phyloP scores from a whole-genome alignment of 1,140 invertebrate species.

The Camponotus floridanus region DNA sequence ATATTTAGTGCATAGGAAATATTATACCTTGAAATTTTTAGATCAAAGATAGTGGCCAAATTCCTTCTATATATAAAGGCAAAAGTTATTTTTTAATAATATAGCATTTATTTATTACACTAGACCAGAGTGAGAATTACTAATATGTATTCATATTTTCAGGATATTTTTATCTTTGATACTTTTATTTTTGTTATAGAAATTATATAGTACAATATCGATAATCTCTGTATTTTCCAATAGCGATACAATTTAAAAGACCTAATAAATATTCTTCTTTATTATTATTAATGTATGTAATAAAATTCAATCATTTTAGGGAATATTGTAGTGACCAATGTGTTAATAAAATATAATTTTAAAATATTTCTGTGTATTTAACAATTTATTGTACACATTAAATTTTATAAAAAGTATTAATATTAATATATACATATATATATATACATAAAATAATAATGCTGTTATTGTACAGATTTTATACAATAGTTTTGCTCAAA shows the following conservation, averaged over 20 bases:
- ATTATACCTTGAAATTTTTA: not conserved
- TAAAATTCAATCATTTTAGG: not conserved
- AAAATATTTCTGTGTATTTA: not conserved
- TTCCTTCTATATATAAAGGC: not conserved
- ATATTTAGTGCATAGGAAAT: not conserved
- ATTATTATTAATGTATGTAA: not conserved
- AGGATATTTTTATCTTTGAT: not conserved
- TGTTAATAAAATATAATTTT: slow-evolving; percentile 49
- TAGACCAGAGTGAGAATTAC: not conserved
- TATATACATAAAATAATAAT: not conserved
- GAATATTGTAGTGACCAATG: not conserved
- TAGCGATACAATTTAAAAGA: slow-evolving; percentile 14
- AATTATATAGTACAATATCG: not conserved
- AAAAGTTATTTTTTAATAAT: slow-evolving; percentile 13
- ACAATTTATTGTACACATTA: not conserved
- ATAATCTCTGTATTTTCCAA: not conserved
- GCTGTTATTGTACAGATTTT: not conserved
- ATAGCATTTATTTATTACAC: slow-evolving; percentile 49
- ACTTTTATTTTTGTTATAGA: not conserved
- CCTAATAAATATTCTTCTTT: not conserved
- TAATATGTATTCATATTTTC: not conserved
- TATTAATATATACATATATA: too few species aligned
- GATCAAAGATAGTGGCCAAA: slow-evolving; percentile 1
- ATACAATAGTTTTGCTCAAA: not conserved
- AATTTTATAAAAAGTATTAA: not conserved